Evolutionary conservation across 2,888 invertebrate genomes (phyloP).

Genomic region (Agonopterix alstromeriana): DNA sequence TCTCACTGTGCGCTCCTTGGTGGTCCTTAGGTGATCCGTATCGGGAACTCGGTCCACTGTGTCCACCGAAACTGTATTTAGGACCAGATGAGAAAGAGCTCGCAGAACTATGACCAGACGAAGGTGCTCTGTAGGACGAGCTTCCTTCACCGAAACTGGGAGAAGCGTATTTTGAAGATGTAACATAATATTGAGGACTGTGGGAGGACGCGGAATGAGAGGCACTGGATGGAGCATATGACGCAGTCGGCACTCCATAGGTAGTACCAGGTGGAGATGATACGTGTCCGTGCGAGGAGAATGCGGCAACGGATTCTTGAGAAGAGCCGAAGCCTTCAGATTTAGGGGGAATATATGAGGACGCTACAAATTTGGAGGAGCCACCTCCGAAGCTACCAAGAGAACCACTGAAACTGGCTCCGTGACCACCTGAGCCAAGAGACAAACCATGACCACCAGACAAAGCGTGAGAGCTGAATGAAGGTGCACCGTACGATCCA

Average conservation of each 20-base stretch:
- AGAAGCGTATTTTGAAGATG: conserved; percentile 41
- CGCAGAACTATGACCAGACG: conserved; percentile 37
- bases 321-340: conserved; percentile 40
- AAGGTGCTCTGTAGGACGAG: conserved; percentile 47
- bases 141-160: conserved; percentile 45
- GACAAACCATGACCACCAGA: conserved; percentile 27
- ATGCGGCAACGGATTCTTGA: conserved; percentile 43
- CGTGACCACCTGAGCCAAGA: conserved; percentile 36
- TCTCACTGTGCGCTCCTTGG: conserved; percentile 60
- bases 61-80: conserved; percentile 50
- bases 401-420: conserved; percentile 39
- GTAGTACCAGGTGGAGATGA: conserved; percentile 48
- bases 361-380: conserved; percentile 44
- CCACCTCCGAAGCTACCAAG: conserved; percentile 41
- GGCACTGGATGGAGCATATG: conserved; percentile 32
- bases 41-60: conserved; percentile 33
- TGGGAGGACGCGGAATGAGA: conserved; percentile 47
- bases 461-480: conserved; percentile 32
- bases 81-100: conserved; percentile 49
- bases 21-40: conserved; percentile 48
- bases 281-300: conserved; percentile 46
- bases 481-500: conserved; percentile 40
- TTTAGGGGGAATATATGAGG: conserved; percentile 45
- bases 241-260: conserved; percentile 45
- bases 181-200: conserved; percentile 49